These are phyloP conservation scores for Mechanitis mazaeus DNA, from an alignment of 2,888 invertebrate species.

Conservation along the genomic window DNA sequence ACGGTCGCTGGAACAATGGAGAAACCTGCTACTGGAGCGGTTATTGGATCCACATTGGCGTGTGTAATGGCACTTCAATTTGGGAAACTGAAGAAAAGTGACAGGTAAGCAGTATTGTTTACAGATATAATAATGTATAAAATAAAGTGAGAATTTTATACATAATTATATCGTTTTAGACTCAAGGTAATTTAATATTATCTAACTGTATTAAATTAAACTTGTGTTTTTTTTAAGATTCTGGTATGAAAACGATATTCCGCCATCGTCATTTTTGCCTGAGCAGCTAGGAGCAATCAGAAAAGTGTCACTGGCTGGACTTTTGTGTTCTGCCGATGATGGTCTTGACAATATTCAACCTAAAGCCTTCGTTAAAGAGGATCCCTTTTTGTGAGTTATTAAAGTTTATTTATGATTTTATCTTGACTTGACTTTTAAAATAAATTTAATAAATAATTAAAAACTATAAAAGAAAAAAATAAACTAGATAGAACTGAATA, in stretches of 20 bases:
- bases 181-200: too few species aligned
- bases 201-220: not conserved
- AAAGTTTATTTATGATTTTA: too few species aligned
- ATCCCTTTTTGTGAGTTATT: slow-evolving; percentile 85
- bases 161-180: not conserved
- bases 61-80: slow-evolving; percentile 91
- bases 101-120: slow-evolving; percentile 64
- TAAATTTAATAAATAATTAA: too few species aligned
- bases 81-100: slow-evolving; percentile 86
- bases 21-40: slow-evolving; percentile 84
- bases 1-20: slow-evolving; percentile 90
- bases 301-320: slow-evolving; percentile 85
- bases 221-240: slow-evolving; percentile 73
- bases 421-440: too few species aligned
- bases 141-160: not conserved
- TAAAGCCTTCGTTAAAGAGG: slow-evolving; percentile 88
- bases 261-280: slow-evolving; percentile 87
- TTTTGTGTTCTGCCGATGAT: slow-evolving; percentile 86
- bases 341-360: slow-evolving; percentile 86
- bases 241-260: slow-evolving; percentile 97
- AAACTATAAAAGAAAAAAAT: too few species aligned
- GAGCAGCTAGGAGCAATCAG: slow-evolving; percentile 89
- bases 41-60: slow-evolving; percentile 92
- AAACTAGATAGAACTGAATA: too few species aligned
- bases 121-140: not conserved